A percentile compares a stretch with the other conserved stretches of the same genome.
phyloP scores from a whole-genome alignment of 2,797 vertebrate genomes.

The Propithecus perrieri region DNA sequence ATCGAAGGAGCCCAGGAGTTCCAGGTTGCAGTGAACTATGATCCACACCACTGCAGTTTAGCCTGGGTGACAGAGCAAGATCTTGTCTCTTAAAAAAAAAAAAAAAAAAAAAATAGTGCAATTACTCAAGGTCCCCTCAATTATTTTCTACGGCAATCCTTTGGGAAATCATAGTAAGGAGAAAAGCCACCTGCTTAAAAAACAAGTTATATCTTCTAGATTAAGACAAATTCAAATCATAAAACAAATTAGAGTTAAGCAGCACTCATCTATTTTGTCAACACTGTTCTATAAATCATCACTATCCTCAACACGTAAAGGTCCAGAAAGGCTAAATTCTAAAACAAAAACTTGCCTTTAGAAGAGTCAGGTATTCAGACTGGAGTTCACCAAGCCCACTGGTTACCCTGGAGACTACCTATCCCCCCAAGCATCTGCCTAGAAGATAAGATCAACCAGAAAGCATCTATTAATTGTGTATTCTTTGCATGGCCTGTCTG shows the following conservation, averaged over 20 bases:
- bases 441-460: neutral
- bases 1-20: neutral
- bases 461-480: neutral
- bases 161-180: neutral
- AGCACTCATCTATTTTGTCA: neutral
- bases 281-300: neutral
- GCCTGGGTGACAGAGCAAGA: neutral
- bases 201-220: neutral
- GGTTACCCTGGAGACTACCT: neutral
- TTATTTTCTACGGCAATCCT: neutral
- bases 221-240: neutral
- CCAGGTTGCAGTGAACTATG: neutral
- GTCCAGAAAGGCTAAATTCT: neutral
- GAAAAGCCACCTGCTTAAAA: conserved; percentile 33
- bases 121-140: neutral
- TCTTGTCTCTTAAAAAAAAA: neutral
- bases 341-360: conserved; percentile 15
- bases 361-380: neutral
- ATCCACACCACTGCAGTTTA: neutral
- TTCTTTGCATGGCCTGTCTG: neutral
- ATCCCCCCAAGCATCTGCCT: neutral
- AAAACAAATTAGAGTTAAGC: neutral
- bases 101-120: neutral
- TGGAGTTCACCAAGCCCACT: neutral
- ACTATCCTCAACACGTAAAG: neutral